A percentile compares a stretch with the other conserved stretches of the same genome.
Evolutionary conservation across 2,888 invertebrate genomes (phyloP).

Genomic region (Plusia festucae): DNA sequence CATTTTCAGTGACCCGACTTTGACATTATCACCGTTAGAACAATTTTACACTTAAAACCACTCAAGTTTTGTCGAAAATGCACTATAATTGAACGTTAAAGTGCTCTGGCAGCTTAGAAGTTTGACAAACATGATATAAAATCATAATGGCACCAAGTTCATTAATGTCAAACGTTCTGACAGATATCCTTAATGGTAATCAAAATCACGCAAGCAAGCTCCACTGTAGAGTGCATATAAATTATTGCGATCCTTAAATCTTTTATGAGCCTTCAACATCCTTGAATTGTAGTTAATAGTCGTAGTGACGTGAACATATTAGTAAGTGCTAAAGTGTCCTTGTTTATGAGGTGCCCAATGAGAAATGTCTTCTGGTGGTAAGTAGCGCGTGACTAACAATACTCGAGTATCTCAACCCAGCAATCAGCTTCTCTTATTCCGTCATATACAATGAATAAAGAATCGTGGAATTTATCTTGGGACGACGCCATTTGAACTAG

Average conservation of each 20-base stretch:
- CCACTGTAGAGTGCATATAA: slow-evolving; percentile 46
- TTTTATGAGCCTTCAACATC: slow-evolving; percentile 66
- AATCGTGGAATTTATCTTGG: slow-evolving; percentile 62
- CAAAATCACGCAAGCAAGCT: slow-evolving; percentile 66
- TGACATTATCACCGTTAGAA: slow-evolving; percentile 1
- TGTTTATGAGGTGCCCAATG: slow-evolving; percentile 85
- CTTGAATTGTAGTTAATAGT: slow-evolving; percentile 76
- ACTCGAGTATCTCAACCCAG: slow-evolving; percentile 62
- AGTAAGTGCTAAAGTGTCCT: slow-evolving; percentile 81
- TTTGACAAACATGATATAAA: slow-evolving; percentile 1
- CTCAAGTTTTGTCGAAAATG: slow-evolving; percentile 6
- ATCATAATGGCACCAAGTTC: not conserved
- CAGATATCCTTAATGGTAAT: slow-evolving; percentile 59
- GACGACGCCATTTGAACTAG: slow-evolving; percentile 45
- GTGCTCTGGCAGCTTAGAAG: not conserved
- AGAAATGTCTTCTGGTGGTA: slow-evolving; percentile 76
- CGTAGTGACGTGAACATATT: slow-evolving; percentile 81
- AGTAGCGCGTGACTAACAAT: slow-evolving; percentile 78
- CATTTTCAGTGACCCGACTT: not conserved
- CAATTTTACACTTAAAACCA: slow-evolving; percentile 2
- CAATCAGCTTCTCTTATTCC: slow-evolving; percentile 47
- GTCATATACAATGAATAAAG: slow-evolving; percentile 60
- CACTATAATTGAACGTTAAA: not conserved
- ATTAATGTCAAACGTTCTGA: slow-evolving; percentile 37
- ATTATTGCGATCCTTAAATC: slow-evolving; percentile 71